These are phyloP conservation scores for Misgurnus anguillicaudatus DNA, from an alignment of 2,113 vertebrate species.

Conservation along the genomic window DNA sequence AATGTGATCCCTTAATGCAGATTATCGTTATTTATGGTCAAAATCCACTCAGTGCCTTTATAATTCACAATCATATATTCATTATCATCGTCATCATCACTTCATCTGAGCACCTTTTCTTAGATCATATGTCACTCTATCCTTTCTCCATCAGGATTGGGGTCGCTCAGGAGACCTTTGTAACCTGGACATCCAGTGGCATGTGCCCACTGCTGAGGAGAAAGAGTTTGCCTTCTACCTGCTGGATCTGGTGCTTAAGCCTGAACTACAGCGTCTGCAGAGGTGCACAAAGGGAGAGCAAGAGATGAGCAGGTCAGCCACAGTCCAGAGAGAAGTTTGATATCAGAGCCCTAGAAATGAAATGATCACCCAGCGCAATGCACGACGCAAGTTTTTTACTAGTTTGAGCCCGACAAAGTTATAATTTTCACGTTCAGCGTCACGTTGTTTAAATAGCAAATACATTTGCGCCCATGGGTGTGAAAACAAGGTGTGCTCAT, in stretches of 20 bases:
- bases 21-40: background rate
- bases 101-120: background rate
- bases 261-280: slow-evolving; percentile 87
- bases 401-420: too few relatives aligned
- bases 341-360: background rate
- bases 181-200: slow-evolving; percentile 93
- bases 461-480: too few relatives aligned
- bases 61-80: too few relatives aligned
- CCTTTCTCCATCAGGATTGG: slow-evolving; percentile 83
- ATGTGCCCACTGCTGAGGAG: slow-evolving; percentile 87
- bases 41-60: background rate
- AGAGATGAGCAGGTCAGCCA: slow-evolving; percentile 80
- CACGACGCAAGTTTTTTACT: too few relatives aligned
- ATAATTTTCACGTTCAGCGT: too few relatives aligned
- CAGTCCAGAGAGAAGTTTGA: background rate
- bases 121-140: background rate
- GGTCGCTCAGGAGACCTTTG: slow-evolving; percentile 92
- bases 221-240: slow-evolving; percentile 84
- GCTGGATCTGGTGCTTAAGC: slow-evolving; percentile 89
- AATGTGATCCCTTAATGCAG: background rate
- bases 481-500: too few relatives aligned
- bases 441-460: too few relatives aligned
- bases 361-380: too few relatives aligned
- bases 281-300: slow-evolving; percentile 80
- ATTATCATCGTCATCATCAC: background rate